Evolutionary conservation across 2,888 invertebrate genomes (phyloP).

Genomic region (Lasioglossum zephyrum): DNA sequence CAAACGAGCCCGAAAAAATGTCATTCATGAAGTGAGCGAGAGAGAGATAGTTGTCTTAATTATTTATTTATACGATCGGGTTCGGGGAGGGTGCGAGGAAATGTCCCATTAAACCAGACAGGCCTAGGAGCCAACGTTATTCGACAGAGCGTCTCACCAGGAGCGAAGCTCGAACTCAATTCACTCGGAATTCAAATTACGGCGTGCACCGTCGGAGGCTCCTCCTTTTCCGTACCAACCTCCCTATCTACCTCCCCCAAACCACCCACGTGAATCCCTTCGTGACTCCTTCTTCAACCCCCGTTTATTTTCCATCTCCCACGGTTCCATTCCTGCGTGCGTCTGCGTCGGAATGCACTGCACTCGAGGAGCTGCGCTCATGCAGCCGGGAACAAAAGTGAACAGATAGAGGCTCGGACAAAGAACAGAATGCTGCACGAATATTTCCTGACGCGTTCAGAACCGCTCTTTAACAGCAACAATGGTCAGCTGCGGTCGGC

Average conservation of each 20-base stretch:
- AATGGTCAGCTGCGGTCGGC: not conserved
- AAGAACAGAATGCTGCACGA: slow-evolving; percentile 6
- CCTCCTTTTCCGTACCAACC: slow-evolving; percentile 52
- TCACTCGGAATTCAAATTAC: slow-evolving; percentile 81
- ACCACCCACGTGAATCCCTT: not conserved
- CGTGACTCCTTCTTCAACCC: slow-evolving; percentile 34
- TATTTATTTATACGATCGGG: slow-evolving; percentile 60
- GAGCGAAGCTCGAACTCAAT: slow-evolving; percentile 77
- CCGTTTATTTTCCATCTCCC: slow-evolving; percentile 52
- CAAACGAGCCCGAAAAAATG: slow-evolving; percentile 51
- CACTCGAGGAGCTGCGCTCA: slow-evolving; percentile 30
- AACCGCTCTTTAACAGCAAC: not conserved
- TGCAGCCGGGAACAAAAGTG: slow-evolving; percentile 30
- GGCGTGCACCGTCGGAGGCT: slow-evolving; percentile 57
- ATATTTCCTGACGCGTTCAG: slow-evolving; percentile 9
- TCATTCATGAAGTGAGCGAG: slow-evolving; percentile 12
- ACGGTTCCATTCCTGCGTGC: slow-evolving; percentile 34
- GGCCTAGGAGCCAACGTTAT: slow-evolving; percentile 61
- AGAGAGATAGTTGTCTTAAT: slow-evolving; percentile 49
- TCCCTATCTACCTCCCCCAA: not conserved
- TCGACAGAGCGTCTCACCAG: slow-evolving; percentile 73
- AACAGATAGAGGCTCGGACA: slow-evolving; percentile 8
- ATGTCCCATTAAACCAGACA: slow-evolving; percentile 65
- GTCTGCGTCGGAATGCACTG: slow-evolving; percentile 57
- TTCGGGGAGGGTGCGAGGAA: slow-evolving; percentile 30